Evolutionary conservation across 1,140 invertebrate species (phyloP).

Genomic region (Tetramorium parvispinum): DNA sequence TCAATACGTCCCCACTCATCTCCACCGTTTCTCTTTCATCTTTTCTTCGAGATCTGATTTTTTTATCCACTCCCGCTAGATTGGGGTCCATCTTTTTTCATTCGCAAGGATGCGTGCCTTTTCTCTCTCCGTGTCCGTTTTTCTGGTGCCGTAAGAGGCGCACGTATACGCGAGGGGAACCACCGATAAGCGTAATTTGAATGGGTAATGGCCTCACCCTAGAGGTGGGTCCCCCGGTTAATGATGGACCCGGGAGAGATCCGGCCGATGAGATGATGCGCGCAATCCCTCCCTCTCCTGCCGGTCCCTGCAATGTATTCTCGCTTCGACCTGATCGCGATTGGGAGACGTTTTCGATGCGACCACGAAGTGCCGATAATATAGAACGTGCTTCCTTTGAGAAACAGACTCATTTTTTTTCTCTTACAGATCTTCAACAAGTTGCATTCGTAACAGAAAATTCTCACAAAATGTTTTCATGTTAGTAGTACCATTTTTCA

Average conservation of each 20-base stretch:
- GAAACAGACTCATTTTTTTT: neutral
- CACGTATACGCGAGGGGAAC: constrained; percentile 63
- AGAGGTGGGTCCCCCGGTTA: constrained; percentile 75
- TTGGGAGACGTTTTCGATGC: constrained; percentile 64
- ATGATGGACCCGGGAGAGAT: constrained; percentile 73
- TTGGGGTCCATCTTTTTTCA: neutral
- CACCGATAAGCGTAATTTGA: constrained; percentile 81
- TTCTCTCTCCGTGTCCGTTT: constrained; percentile 58
- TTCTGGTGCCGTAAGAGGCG: constrained; percentile 72
- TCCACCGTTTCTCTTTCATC: neutral
- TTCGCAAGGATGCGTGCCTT: constrained; percentile 31
- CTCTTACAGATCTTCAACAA: neutral
- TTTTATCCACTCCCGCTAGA: constrained; percentile 40
- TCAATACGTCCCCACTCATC: neutral
- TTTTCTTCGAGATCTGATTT: neutral
- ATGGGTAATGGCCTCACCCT: constrained; percentile 79
- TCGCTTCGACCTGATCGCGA: constrained; percentile 54
- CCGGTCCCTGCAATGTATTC: constrained; percentile 8
- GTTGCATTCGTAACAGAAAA: neutral
- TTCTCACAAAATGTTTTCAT: neutral
- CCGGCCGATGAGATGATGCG: constrained; percentile 64
- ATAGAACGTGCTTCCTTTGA: neutral
- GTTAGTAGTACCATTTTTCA: neutral
- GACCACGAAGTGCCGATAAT: constrained; percentile 52
- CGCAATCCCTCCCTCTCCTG: neutral